Base-by-base conservation (phyloP, 2,113 vertebrate species). In the Emydocephalus ijimae region DNA sequence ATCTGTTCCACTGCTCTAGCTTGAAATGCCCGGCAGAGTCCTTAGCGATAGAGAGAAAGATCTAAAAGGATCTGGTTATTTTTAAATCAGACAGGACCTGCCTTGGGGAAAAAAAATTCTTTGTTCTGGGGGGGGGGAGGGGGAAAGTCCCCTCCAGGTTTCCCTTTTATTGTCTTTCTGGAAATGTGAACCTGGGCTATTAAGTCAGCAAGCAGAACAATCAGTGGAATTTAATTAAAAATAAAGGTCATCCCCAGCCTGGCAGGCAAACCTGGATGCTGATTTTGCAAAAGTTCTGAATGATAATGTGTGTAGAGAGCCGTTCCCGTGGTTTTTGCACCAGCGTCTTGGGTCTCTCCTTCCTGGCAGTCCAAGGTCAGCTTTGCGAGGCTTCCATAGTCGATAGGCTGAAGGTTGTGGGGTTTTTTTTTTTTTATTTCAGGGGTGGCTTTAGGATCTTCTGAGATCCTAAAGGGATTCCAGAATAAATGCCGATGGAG, bases 11-110 rank as follows among this genome's bases (percentile, higher is more conserved):
- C 29, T 23, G 39, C 86, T 26, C 18, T 54, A 26, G 64, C 54
- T 91, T 85, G 39, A 93, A 91, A 50, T 61, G 85, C 87, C 45
- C 54, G 1, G 39, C 48, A 85, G 64, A 45, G 10, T 87, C 55
- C 85, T 93, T 93, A 91, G 29, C 15, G 45, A 85, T 10, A 50
- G 45, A 10, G 26, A 29, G 8, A 55, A 89, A 91, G 86, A 85
- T 85, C 55, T 59, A 52, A 85, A 34, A 52, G 59, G 87, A 69
- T 57, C 88, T 14, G 81, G 59, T 91, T 91, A 89, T 91, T 0
- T 93, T 11, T 6, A 93, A 56, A 11, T 94, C 96, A 94, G 89
- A 29, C 93, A 94, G 94, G 95, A 92, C 93, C 95, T 92, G 59
- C 56, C 89, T 95, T 52, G 91, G n/a, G 23, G 64, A 91, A 21